phyloP scores from a whole-genome alignment of 1,140 invertebrate species.

The Drosophila kanapiae region DNA sequence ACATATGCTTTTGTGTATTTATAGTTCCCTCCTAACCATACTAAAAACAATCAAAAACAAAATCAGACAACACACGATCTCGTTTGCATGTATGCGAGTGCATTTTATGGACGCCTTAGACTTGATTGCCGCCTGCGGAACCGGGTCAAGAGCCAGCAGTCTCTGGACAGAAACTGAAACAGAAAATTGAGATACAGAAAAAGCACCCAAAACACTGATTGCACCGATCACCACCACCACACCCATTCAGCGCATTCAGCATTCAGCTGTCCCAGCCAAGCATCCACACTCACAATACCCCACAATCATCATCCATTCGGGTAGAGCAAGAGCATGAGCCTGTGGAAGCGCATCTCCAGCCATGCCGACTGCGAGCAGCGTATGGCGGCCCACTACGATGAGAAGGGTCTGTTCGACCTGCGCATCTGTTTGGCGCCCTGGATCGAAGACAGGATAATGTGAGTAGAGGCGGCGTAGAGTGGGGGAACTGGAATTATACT shows the following conservation, averaged over 20 bases:
- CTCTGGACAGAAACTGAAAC: slow-evolving; percentile 13
- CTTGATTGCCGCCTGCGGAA: slow-evolving; percentile 68
- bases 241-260: slow-evolving; percentile 67
- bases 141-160: slow-evolving; percentile 49
- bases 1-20: slow-evolving; percentile 50
- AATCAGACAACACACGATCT: slow-evolving; percentile 22
- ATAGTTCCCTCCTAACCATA: slow-evolving; percentile 49
- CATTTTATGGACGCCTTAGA: slow-evolving; percentile 74
- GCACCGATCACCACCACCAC: slow-evolving; percentile 40
- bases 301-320: slow-evolving; percentile 39
- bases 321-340: slow-evolving; percentile 70
- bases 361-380: slow-evolving; percentile 78
- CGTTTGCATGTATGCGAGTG: slow-evolving; percentile 37
- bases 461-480: slow-evolving; percentile 53
- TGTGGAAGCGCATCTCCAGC: slow-evolving; percentile 82
- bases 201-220: neutral
- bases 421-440: slow-evolving; percentile 79
- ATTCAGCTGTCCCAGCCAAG: slow-evolving; percentile 42
- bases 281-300: slow-evolving; percentile 32
- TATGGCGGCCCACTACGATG: slow-evolving; percentile 82
- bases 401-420: slow-evolving; percentile 81
- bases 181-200: too few species aligned
- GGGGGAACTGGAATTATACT: neutral
- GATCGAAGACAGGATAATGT: slow-evolving; percentile 85
- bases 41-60: slow-evolving; percentile 21